phyloP scores from a whole-genome alignment of 2,888 invertebrate genomes.

The Brachylomia viminalis region DNA sequence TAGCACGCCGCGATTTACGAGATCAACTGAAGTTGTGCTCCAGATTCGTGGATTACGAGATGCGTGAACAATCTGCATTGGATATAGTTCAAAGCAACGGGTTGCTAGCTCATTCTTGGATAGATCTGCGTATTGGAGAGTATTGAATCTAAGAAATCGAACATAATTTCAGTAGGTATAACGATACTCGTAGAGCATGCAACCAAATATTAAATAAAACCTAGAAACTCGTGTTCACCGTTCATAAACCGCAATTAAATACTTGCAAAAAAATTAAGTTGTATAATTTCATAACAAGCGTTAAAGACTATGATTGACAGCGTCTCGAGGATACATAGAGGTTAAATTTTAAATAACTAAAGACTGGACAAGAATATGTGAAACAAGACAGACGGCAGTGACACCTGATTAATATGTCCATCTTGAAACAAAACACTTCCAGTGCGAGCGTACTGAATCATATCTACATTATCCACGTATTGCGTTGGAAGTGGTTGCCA shows the following conservation, averaged over 20 bases:
- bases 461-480: conserved; percentile 38
- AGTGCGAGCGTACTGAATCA: conserved; percentile 37
- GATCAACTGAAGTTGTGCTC: conserved; percentile 67
- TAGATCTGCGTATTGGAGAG: neutral
- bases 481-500: conserved; percentile 54
- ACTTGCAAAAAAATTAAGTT: conserved; percentile 46
- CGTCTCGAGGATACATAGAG: conserved; percentile 63
- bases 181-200: conserved; percentile 7
- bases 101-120: conserved; percentile 16
- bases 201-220: conserved; percentile 40
- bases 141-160: conserved; percentile 7
- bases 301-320: conserved; percentile 61
- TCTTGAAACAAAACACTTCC: conserved; percentile 53
- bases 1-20: conserved; percentile 67
- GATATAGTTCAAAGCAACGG: conserved; percentile 25
- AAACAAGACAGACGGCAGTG: conserved; percentile 35
- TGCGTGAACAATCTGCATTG: conserved; percentile 48
- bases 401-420: conserved; percentile 61
- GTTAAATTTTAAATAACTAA: conserved; percentile 59
- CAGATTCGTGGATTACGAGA: conserved; percentile 60
- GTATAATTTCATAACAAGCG: conserved; percentile 51
- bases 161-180: conserved; percentile 22
- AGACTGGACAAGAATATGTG: conserved; percentile 43
- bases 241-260: conserved; percentile 49
- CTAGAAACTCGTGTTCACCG: conserved; percentile 36